Percentiles rank a stretch among this genome's conserved stretches.
Evolutionary conservation across 2,888 invertebrate genomes (phyloP).

Genomic region (Troides oblongomaculatus): DNA sequence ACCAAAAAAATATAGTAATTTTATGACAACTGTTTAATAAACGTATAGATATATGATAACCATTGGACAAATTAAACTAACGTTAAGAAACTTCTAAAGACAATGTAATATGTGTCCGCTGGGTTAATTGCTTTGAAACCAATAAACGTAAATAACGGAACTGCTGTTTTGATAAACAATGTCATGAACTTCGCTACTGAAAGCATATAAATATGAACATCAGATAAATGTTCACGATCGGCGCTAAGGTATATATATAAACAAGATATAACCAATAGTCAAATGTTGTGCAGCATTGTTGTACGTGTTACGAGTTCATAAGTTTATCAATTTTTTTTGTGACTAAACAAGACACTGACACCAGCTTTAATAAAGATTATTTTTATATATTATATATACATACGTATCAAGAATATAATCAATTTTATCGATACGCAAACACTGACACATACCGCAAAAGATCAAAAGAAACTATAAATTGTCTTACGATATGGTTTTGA

Average conservation of each 20-base stretch:
- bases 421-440: not conserved
- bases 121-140: constrained; percentile 7
- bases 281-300: constrained; percentile 41
- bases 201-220: constrained; percentile 27
- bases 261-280: constrained; percentile 42
- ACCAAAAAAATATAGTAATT: constrained; percentile 24
- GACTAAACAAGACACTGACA: constrained; percentile 41
- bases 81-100: not conserved
- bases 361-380: constrained; percentile 10
- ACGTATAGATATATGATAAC: not conserved
- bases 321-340: constrained; percentile 47
- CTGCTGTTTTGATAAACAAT: constrained; percentile 3
- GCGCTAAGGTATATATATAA: constrained; percentile 33
- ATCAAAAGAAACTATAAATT: not conserved
- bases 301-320: constrained; percentile 45
- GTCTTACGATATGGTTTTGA: not conserved
- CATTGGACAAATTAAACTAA: not conserved
- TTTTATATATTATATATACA: constrained; percentile 4
- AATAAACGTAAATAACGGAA: constrained; percentile 7
- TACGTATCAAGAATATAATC: constrained; percentile 13
- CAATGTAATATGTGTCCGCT: not conserved
- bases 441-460: not conserved
- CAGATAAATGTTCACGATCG: constrained; percentile 32
- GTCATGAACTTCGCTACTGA: constrained; percentile 12
- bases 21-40: not conserved